Conservation (phyloP, 2,113 vertebrate species). For the Desmodus rotundus region DNA sequence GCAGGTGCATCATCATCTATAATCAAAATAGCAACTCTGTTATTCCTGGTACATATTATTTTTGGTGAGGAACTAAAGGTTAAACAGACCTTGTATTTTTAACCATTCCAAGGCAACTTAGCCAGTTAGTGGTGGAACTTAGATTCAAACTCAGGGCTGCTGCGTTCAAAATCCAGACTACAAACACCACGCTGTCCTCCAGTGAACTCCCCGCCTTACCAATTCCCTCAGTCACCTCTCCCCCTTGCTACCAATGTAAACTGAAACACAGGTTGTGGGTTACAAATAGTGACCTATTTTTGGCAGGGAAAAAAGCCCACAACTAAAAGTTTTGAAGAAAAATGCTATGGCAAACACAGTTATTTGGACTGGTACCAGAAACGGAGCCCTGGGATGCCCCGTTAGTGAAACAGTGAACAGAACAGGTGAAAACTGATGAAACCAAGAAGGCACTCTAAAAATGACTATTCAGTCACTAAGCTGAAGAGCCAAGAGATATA, state of each 20-base stretch:
- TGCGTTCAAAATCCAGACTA: not conserved
- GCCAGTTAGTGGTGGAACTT: not conserved
- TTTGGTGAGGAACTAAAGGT: not conserved
- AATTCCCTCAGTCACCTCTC: fast-evolving
- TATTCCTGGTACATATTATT: not conserved
- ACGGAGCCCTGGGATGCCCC: not conserved
- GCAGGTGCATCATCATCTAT: not conserved
- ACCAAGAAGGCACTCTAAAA: not conserved
- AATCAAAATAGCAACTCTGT: not conserved
- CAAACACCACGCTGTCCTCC: not conserved
- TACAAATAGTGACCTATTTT: not conserved
- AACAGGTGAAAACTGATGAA: not conserved
- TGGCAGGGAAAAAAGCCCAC: not conserved
- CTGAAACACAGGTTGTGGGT: not conserved
- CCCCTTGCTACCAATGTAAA: not conserved
- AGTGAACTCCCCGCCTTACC: not conserved
- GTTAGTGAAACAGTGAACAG: not conserved
- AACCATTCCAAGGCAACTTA: not conserved
- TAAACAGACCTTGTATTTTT: not conserved
- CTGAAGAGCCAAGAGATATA: not conserved
- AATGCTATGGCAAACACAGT: not conserved
- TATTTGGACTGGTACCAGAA: not conserved
- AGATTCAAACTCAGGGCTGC: not conserved
- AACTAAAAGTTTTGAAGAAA: not conserved
- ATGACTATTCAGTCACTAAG: not conserved